Evolutionary conservation across 2,113 vertebrate species (phyloP).

Genomic region (Notarius lentiginosus): DNA sequence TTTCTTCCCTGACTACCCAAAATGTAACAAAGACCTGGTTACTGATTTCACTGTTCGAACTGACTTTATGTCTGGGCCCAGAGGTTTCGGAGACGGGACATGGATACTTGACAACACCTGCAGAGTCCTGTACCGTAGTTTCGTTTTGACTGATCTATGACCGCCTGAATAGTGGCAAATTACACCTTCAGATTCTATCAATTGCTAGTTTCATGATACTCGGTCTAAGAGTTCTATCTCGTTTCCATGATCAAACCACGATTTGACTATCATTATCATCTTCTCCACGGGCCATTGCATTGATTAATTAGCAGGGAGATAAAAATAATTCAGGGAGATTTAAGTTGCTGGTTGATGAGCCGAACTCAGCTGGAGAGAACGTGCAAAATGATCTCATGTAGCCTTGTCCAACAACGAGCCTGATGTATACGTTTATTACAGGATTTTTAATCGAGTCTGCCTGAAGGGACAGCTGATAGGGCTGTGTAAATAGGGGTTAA

Average conservation of each 20-base stretch:
- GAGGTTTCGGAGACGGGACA: not conserved
- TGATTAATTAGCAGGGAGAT: slow-evolving; percentile 35
- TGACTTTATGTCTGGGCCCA: not conserved
- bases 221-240: not conserved
- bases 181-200: not conserved
- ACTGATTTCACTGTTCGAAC: not conserved
- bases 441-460: not conserved
- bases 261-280: slow-evolving; percentile 24
- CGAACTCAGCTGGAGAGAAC: not conserved
- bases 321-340: slow-evolving; percentile 33
- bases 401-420: not conserved
- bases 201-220: not conserved
- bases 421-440: not conserved
- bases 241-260: slow-evolving; percentile 22
- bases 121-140: not conserved
- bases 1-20: not conserved
- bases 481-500: slow-evolving; percentile 1
- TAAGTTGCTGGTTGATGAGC: slow-evolving; percentile 24
- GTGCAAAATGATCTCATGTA: not conserved
- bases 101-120: not conserved
- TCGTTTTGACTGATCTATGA: not conserved
- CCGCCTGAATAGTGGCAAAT: not conserved
- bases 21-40: not conserved
- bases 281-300: slow-evolving; percentile 17
- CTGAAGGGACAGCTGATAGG: slow-evolving; percentile 8